Percentiles rank a stretch among this genome's conserved stretches.
phyloP scores from a whole-genome alignment of 2,113 vertebrate genomes.

The Perccottus glenii region DNA sequence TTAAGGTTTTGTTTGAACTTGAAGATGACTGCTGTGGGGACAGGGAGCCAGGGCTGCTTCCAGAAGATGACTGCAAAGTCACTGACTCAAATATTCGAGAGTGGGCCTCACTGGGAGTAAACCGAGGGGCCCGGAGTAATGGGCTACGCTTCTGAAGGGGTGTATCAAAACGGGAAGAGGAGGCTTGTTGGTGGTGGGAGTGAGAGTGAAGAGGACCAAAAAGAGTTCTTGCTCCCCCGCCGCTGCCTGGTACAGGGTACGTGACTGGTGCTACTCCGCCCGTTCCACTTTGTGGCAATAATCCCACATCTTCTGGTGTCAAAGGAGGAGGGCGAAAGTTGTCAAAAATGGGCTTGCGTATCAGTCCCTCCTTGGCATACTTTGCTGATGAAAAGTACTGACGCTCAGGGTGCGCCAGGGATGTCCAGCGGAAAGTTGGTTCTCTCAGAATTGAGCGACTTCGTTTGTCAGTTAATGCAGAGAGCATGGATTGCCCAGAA shows the following conservation, averaged over 20 bases:
- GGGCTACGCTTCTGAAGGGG: slow-evolving; percentile 91
- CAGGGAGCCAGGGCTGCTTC: slow-evolving; percentile 78
- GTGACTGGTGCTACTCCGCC: slow-evolving; percentile 67
- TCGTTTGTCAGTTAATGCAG: slow-evolving; percentile 89
- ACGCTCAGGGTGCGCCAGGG: slow-evolving; percentile 87
- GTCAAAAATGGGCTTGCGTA: slow-evolving; percentile 96
- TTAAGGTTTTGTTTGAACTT: slow-evolving; percentile 71
- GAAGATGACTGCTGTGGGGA: slow-evolving; percentile 82
- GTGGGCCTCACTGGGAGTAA: slow-evolving; percentile 96
- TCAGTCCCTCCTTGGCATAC: slow-evolving; percentile 99
- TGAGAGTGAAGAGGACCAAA: slow-evolving; percentile 85
- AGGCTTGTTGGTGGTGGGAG: slow-evolving; percentile 75
- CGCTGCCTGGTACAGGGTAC: slow-evolving; percentile 77
- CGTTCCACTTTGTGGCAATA: slow-evolving; percentile 79
- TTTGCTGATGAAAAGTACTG: slow-evolving; percentile 98
- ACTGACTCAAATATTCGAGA: slow-evolving; percentile 97
- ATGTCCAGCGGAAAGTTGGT: slow-evolving; percentile 96
- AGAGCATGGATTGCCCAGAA: slow-evolving; percentile 78
- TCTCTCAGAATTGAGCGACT: slow-evolving; percentile 91
- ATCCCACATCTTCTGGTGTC: slow-evolving; percentile 94
- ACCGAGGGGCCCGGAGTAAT: slow-evolving; percentile 89
- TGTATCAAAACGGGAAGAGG: slow-evolving; percentile 85
- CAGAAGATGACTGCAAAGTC: slow-evolving; percentile 83
- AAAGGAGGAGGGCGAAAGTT: slow-evolving; percentile 96
- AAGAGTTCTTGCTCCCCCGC: slow-evolving; percentile 78